Base-by-base conservation (phyloP, 2,888 invertebrate genomes). In the Choreutis nemorana region DNA sequence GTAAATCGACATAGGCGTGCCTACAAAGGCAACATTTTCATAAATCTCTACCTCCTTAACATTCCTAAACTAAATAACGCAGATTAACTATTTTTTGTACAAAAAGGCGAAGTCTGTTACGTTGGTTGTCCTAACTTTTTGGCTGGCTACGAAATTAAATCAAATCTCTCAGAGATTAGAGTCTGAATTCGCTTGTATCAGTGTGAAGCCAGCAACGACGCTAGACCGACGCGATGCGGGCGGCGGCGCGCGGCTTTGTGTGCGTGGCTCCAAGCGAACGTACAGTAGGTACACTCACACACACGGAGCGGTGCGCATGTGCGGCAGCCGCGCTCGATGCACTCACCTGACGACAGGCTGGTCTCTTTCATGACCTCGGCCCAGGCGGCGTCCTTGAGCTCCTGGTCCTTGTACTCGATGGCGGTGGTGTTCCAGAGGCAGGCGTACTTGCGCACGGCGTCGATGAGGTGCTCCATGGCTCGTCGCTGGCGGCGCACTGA, bases 321-420 rank as follows among this genome's bases (percentile, higher is more conserved):
- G 77, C 80, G 40, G 65, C 80, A 7, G 81, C 81, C 29, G 79
- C 83, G 7, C n/a, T 12, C 8, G 8, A 3, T 2, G 21, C 15
- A 32, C 68, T 65, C 52, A 75, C 75, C 75, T 41, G 75, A 73
- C 23, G 68, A 53, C 26, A 73, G 52, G 49, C 64, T 66, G 34
- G 75, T 71, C 50, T 75, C 73, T 59, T 67, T 72, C 64, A 70
- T 65, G 41, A 77, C 71, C 49, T 75, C 73, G 33, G 67, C 51
- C 75, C 75, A 77, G 31, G 75, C 75, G 35, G 75, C 72, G 52
- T 77, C 75, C 58, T 77, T 77, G 31, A 77, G 63, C 63, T 77
- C 75, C 56, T 73, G 75, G 58, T 77, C 75, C 49, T 73, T 64
- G 55, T 75, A 77, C 57, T 75, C 75, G 50, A 68, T 64, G 49